phyloP scores from a whole-genome alignment of 2,888 invertebrate genomes.

The Mythimna loreyi region DNA sequence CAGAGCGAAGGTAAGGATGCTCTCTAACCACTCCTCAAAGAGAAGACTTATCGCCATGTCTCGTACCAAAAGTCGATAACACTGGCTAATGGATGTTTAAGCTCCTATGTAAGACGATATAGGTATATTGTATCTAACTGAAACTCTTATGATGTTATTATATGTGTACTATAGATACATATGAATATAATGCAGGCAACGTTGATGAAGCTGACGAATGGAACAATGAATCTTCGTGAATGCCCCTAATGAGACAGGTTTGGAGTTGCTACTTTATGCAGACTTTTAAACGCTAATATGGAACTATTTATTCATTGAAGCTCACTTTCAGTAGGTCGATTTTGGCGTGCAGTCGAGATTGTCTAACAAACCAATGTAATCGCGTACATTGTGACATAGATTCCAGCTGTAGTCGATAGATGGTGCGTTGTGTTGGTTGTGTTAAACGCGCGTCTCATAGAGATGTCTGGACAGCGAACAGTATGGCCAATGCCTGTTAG shows the following conservation, averaged over 20 bases:
- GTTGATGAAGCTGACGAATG: constrained; percentile 38
- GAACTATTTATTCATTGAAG: neutral
- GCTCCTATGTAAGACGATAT: neutral
- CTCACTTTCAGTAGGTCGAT: neutral
- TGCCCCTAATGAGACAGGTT: constrained; percentile 53
- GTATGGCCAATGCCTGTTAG: no score
- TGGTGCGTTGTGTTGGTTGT: no score
- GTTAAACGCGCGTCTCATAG: no score
- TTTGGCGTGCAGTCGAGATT: neutral
- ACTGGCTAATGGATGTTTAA: no score
- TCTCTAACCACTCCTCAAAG: no score
- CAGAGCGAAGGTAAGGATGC: no score
- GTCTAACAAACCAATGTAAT: neutral
- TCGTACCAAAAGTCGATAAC: no score
- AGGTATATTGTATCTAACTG: neutral
- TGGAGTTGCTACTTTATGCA: constrained; percentile 2
- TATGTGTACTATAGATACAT: constrained; percentile 7
- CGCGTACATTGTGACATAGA: no score
- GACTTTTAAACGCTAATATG: neutral
- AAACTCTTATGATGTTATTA: neutral
- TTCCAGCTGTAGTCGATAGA: no score
- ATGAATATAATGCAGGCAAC: constrained; percentile 30
- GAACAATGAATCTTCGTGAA: constrained; percentile 43
- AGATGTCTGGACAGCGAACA: no score
- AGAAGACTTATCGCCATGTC: no score